Evolutionary conservation across 2,113 vertebrate species (phyloP).

Genomic region (Spizaetus ornatus): DNA sequence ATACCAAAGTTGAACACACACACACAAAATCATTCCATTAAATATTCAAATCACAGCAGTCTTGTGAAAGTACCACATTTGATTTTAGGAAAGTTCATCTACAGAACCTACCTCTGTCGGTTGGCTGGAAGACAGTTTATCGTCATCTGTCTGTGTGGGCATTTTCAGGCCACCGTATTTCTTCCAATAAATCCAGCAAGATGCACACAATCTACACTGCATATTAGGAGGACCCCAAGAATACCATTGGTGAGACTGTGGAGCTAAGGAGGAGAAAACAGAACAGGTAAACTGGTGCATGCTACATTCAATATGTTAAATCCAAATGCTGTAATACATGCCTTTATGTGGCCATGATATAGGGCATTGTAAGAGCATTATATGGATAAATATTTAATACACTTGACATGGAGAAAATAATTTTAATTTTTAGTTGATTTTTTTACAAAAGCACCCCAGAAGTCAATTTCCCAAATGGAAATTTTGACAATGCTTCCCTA

Average conservation of each 20-base stretch:
- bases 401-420: neutral
- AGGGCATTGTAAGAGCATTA: neutral
- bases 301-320: neutral
- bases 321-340: neutral
- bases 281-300: neutral
- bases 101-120: constrained; percentile 76
- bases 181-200: constrained; percentile 99
- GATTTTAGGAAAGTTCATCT: neutral
- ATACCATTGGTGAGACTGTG: constrained; percentile 96
- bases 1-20: neutral
- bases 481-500: neutral
- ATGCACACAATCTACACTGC: constrained; percentile 94
- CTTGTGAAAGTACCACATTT: neutral
- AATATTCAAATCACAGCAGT: neutral
- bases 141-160: constrained; percentile 92
- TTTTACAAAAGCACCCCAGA: neutral
- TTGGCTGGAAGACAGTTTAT: constrained; percentile 86
- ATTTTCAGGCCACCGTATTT: constrained; percentile 97
- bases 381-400: neutral
- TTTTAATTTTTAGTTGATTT: neutral
- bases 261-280: constrained; percentile 72
- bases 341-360: neutral
- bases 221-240: constrained; percentile 99
- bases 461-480: neutral
- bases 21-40: neutral